Conservation (phyloP, 2,113 vertebrate species). For the Oxygymnocypris stewartii region DNA sequence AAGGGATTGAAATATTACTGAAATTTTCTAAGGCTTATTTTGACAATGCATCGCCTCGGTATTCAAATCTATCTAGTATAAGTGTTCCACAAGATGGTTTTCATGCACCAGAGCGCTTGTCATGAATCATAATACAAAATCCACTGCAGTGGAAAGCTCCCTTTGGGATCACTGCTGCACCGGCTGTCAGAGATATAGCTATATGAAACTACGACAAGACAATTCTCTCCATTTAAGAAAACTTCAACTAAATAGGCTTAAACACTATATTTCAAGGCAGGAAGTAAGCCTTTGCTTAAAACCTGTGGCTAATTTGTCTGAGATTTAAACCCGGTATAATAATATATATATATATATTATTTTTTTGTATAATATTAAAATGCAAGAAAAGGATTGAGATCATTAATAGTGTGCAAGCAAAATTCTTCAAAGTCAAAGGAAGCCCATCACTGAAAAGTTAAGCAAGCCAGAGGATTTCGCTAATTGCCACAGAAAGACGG, state of each 20-base stretch:
- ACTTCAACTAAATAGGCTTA: background rate
- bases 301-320: background rate
- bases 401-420: background rate
- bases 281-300: background rate
- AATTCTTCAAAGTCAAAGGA: constrained; percentile 12
- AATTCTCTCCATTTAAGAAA: background rate
- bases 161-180: constrained; percentile 55
- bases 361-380: background rate
- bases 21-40: constrained; percentile 3
- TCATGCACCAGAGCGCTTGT: constrained; percentile 58
- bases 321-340: background rate
- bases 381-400: background rate
- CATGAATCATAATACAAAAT: constrained; percentile 68
- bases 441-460: background rate
- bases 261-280: background rate
- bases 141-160: constrained; percentile 67
- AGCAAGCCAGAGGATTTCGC: background rate
- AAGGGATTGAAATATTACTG: background rate
- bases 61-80: constrained; percentile 19
- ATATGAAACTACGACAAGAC: background rate
- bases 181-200: constrained; percentile 57
- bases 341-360: background rate
- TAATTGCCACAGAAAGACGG: constrained; percentile 9
- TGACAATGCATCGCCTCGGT: background rate
- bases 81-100: constrained; percentile 20